These are phyloP conservation scores for Parthenolecanium corni DNA, from an alignment of 2,888 invertebrate genomes.

Conservation along the genomic window DNA sequence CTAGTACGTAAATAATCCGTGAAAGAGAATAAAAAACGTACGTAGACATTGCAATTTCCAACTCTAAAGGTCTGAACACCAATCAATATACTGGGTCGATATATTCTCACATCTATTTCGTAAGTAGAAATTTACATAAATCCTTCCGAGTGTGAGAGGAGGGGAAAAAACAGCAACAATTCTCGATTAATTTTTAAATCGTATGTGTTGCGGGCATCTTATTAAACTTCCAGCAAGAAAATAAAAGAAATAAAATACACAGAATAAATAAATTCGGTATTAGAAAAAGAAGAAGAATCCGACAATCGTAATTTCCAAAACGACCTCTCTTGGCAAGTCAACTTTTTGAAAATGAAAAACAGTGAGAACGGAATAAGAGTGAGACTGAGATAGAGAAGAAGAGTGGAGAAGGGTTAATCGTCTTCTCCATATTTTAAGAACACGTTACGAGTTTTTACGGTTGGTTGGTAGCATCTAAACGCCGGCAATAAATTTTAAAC, in stretches of 20 bases:
- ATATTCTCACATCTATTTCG: no score
- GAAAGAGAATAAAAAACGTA: no score
- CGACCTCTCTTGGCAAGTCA: constrained; percentile 14
- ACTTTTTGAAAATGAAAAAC: not conserved
- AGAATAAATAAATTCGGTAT: not conserved
- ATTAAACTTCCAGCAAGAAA: not conserved
- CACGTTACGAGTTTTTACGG: constrained; percentile 16
- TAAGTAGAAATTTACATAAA: no score
- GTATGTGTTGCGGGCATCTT: not conserved
- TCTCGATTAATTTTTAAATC: constrained; percentile 18
- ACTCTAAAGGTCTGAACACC: no score
- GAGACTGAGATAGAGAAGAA: no score
- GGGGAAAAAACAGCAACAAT: not conserved
- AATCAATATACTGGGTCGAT: no score
- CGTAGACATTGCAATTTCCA: no score
- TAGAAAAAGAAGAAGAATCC: constrained; percentile 12
- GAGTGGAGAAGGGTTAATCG: constrained; percentile 7
- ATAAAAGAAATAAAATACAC: not conserved
- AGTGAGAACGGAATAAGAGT: no score
- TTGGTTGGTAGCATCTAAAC: constrained; percentile 20
- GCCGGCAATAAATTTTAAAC: constrained; percentile 22
- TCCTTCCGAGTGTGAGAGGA: not conserved
- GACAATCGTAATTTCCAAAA: constrained; percentile 18
- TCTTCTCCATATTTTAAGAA: constrained; percentile 15
- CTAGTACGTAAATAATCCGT: no score